Evolutionary conservation across 1,140 invertebrate genomes (phyloP).

Genomic region (Drosophila funebris): DNA sequence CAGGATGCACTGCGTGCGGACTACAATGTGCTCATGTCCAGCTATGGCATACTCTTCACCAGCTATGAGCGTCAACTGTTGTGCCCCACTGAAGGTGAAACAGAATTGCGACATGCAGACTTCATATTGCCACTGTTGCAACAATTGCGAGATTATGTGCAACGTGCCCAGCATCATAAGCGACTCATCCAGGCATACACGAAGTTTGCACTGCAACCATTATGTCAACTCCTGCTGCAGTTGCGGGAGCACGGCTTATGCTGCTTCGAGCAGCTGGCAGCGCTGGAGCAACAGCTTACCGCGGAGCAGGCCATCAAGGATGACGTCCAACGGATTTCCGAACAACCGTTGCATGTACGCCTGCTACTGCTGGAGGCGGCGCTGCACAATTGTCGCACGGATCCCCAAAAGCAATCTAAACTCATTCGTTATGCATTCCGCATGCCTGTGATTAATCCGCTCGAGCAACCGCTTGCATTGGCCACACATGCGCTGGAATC

Average conservation of each 20-base stretch:
- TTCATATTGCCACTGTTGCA: constrained; percentile 55
- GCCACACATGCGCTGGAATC: constrained; percentile 49
- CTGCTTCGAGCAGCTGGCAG: constrained; percentile 54
- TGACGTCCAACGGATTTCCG: not conserved
- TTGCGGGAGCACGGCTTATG: constrained; percentile 28
- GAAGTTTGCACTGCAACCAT: constrained; percentile 15
- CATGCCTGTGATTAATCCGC: not conserved
- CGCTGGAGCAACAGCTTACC: constrained; percentile 48
- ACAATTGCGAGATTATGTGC: constrained; percentile 53
- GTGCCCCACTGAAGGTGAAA: not conserved
- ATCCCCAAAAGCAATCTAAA: accelerated
- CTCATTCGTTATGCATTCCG: not conserved
- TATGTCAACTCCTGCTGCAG: constrained; percentile 52
- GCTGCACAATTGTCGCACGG: constrained; percentile 32
- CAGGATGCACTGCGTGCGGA: constrained; percentile 66
- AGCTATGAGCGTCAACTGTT: constrained; percentile 48
- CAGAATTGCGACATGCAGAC: constrained; percentile 40
- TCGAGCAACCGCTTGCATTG: not conserved
- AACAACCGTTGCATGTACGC: constrained; percentile 34
- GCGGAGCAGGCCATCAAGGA: not conserved
- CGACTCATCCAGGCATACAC: constrained; percentile 36
- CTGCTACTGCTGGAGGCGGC: constrained; percentile 46
- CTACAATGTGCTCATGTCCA: constrained; percentile 34
- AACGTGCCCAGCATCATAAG: constrained; percentile 33
- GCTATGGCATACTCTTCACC: constrained; percentile 49